phyloP scores from a whole-genome alignment of 2,888 invertebrate species.

The Ichneumoninae sp. region DNA sequence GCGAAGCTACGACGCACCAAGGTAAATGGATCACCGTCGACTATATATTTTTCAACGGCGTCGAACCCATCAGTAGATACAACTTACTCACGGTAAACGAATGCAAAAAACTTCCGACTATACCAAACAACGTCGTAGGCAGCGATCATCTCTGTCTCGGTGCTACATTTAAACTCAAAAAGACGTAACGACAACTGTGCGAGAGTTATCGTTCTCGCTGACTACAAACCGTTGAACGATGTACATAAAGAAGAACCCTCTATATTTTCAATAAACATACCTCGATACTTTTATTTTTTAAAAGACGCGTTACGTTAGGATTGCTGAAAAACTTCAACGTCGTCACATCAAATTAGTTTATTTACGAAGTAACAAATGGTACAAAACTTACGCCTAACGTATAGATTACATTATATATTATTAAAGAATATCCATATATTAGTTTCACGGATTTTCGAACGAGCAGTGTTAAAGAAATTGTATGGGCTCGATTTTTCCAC shows the following conservation, averaged over 20 bases:
- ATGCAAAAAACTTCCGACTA: slow-evolving; percentile 86
- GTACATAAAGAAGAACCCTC: slow-evolving; percentile 35
- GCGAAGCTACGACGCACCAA: slow-evolving; percentile 92
- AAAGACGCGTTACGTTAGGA: neutral
- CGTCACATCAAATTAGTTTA: neutral
- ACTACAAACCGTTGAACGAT: slow-evolving; percentile 4
- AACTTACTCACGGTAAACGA: slow-evolving; percentile 88
- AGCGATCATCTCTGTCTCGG: slow-evolving; percentile 95
- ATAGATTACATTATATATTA: neutral
- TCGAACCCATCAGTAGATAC: slow-evolving; percentile 84
- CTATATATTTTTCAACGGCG: slow-evolving; percentile 94
- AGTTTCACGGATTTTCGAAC: neutral
- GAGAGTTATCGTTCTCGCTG: neutral
- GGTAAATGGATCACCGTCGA: slow-evolving; percentile 93
- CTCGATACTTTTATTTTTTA: slow-evolving; percentile 23
- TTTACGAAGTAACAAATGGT: neutral
- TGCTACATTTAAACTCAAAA: slow-evolving; percentile 88
- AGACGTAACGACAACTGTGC: slow-evolving; percentile 69
- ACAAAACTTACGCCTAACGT: neutral
- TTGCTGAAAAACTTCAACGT: neutral
- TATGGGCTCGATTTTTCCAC: slow-evolving; percentile 68
- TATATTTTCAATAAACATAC: slow-evolving; percentile 23
- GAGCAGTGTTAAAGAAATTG: slow-evolving; percentile 6
- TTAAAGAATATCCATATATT: neutral
- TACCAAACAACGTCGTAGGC: slow-evolving; percentile 91